phyloP scores from a whole-genome alignment of 2,113 vertebrate species.

The Phalacrocorax brasilianus region DNA sequence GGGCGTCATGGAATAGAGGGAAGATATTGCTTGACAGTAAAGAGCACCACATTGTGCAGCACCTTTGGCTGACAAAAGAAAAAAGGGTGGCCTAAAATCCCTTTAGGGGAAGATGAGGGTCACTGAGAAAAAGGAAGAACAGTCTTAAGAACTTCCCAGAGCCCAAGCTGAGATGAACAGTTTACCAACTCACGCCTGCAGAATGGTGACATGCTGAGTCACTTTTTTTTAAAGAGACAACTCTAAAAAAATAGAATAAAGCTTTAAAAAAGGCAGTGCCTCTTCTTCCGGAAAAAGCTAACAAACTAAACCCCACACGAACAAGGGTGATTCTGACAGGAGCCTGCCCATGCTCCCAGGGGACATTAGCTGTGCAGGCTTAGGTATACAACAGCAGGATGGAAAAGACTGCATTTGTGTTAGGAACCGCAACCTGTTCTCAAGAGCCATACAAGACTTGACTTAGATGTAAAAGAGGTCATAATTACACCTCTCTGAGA shows the following conservation, averaged over 20 bases:
- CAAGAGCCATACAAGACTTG: not conserved
- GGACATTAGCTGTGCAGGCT: not conserved
- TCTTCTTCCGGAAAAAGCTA: not conserved
- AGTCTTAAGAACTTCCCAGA: not conserved
- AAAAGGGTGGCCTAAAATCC: not conserved
- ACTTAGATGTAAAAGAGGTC: not conserved
- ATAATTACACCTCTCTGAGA: not conserved
- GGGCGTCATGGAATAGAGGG: not conserved
- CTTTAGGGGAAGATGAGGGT: not conserved
- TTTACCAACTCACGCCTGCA: not conserved
- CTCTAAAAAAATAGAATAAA: not conserved
- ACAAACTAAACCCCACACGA: not conserved
- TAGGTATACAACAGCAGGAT: not conserved
- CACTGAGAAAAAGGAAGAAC: not conserved
- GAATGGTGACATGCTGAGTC: not conserved
- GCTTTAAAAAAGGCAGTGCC: rapidly evolving
- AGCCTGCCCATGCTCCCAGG: not conserved
- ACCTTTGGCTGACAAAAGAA: not conserved
- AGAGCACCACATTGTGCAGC: not conserved
- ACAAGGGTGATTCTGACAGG: not conserved
- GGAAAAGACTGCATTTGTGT: not conserved
- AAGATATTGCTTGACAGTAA: not conserved
- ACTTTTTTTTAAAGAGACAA: not conserved
- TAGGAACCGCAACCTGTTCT: not conserved
- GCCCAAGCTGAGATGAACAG: not conserved